Evolutionary conservation across 2,797 vertebrate genomes (phyloP), one percentile per base, ranked within the genome.

Genomic region (Halcyon chelicuti): DNA sequence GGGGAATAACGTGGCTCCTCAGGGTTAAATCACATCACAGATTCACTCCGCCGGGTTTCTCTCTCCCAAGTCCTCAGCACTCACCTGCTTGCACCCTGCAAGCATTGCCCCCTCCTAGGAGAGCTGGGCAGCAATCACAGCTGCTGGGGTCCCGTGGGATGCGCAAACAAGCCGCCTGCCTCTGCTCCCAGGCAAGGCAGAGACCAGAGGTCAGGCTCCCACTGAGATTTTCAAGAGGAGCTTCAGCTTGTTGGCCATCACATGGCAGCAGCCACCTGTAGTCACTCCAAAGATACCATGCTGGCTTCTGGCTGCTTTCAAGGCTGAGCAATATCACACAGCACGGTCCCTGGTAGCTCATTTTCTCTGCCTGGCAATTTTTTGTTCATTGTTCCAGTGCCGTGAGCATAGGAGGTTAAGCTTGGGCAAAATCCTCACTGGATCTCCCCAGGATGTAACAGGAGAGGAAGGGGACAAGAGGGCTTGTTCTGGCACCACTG

Each of bases 1-100:
- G 60, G 39, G 55, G n/a, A 85, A 31, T 35, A 1, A 5, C 0
- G 0, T 2, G 46, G 46, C 14, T 86, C 29, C 42, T 33, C 0
- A 0, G 26, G 52, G 7, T 40, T 68, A 81, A 88, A 81, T 58
- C 49, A 2, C 3, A 40, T 14, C 39, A 25, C 29, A 55, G 51
- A 42, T 16, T 37, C 44, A 39, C 16, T 49, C 44, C 13, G 8
- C 2, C 12, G 14, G 4, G 35, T 68, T 84, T 60, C 26, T 90
- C 23, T n/a, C n/a, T 73, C 44, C 29, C 3, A 14, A n/a, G 31
- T 29, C 33, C 29, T 68, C 44, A 54, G 37, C 39, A 16, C 19
- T 70, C 17, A 44, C 8, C 51, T 51, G n/a, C 25, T 94, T 67
- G 61, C 58, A 49, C n/a, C 6, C 29, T 54, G 62, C 57, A 78